Base-by-base conservation (phyloP, 2,797 vertebrate species). In the Anomalospiza imberbis region DNA sequence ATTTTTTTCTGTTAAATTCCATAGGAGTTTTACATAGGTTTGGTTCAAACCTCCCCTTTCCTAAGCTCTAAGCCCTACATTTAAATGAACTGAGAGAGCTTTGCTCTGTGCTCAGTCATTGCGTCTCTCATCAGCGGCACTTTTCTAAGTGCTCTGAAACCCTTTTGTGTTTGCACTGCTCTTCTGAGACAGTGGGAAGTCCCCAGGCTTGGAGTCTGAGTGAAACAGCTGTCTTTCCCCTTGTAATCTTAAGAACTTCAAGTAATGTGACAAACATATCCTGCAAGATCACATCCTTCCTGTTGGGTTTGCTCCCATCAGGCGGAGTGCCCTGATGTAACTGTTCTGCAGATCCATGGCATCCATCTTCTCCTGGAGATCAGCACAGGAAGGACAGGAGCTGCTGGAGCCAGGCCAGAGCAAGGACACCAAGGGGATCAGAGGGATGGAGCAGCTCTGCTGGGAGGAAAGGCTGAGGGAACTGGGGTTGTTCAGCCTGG, bases 1-100 rank as follows among this genome's bases (percentile, higher is more conserved):
- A 6, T 20, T 70, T 89, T 95, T 95, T 94, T 28, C 70, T 77
- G 36, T 81, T 93, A 81, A 88, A 94, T 96, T 95, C 75, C 91
- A 78, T 32, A 68, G 58, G 68, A 83, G 66, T 91, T 95, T 95
- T 91, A 62, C 79, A 62, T 42, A 68, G 24, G 24, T 32, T 70
- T 94, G 31, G 6, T 88, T 93, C 58, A 88, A 84, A 25, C 40
- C 36, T 85, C 44, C 58, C 55, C 44, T 91, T 68, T 85, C 62
- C 44, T 63, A 91, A 53, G 14, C 50, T 88, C 72, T 63, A 63
- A 88, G 36, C 51, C 36, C 88, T 93, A 75, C 62, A 75, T 83
- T 95, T 88, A 68, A 91, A 78, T 73, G 36, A 84, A 81, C 74
- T 34, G 48, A 89, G 72, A 92, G 81, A 68, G 54, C 31, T 91